These are phyloP conservation scores for Ornithoptera priamus DNA, from an alignment of 2,888 invertebrate genomes.

Conservation along the genomic window DNA sequence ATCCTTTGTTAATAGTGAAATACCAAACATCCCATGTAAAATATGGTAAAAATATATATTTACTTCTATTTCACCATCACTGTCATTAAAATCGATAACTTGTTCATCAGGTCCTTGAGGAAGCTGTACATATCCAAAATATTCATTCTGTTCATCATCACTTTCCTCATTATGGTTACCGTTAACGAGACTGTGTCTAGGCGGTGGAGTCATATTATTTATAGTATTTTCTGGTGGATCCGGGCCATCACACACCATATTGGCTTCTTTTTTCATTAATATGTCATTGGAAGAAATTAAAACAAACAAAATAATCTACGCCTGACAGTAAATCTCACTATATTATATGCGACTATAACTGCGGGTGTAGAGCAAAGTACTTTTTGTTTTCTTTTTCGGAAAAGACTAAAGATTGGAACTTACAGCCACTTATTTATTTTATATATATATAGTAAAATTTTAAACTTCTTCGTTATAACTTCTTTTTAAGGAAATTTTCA, in stretches of 20 bases:
- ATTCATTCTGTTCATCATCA: constrained; percentile 72
- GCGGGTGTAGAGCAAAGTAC: no score
- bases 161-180: constrained; percentile 67
- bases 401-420: no score
- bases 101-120: constrained; percentile 68
- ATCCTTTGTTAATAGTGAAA: background rate
- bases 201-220: constrained; percentile 64
- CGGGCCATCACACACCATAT: constrained; percentile 72
- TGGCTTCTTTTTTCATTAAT: background rate
- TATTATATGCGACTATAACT: no score
- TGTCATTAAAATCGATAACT: constrained; percentile 54
- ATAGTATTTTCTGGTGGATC: constrained; percentile 72
- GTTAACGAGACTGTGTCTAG: constrained; percentile 59
- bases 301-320: background rate
- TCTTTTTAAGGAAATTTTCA: no score
- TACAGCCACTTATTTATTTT: no score
- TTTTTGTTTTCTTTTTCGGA: no score
- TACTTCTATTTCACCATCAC: constrained; percentile 54
- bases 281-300: background rate
- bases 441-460: no score
- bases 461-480: no score
- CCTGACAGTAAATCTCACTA: background rate
- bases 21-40: background rate
- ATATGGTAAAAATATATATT: constrained; percentile 5
- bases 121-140: constrained; percentile 78